phyloP scores from a whole-genome alignment of 1,140 invertebrate genomes.

The Odontomachus brunneus region DNA sequence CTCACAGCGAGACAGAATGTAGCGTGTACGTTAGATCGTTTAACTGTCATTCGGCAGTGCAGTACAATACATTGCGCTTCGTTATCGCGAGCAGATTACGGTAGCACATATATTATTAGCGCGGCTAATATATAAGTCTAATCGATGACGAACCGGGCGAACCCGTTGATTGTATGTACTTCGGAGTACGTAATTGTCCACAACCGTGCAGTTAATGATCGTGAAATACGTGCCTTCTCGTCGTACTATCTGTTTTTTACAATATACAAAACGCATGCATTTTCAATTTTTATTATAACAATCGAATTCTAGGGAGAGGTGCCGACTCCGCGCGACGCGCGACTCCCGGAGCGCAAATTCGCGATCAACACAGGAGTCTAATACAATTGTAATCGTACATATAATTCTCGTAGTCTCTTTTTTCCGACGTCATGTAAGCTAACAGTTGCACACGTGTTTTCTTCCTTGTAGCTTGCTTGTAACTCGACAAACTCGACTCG shows the following conservation, averaged over 20 bases:
- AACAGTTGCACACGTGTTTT: neutral
- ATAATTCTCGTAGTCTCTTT: constrained; percentile 1
- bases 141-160: neutral
- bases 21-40: neutral
- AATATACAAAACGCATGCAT: constrained; percentile 23
- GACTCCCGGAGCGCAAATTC: neutral
- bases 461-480: neutral
- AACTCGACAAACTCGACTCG: neutral
- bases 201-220: constrained; percentile 23
- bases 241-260: constrained; percentile 25
- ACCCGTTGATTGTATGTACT: constrained; percentile 1
- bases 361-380: neutral
- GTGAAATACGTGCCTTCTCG: constrained; percentile 46
- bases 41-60: neutral
- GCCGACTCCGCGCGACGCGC: neutral
- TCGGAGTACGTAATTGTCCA: constrained; percentile 13
- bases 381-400: constrained; percentile 2
- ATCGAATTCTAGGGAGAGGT: neutral
- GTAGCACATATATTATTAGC: neutral
- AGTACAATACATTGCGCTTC: neutral
- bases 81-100: neutral
- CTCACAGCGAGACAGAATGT: neutral
- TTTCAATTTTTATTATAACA: constrained; percentile 24
- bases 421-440: neutral
- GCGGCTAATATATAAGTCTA: neutral